Evolutionary conservation across 2,113 vertebrate genomes (phyloP), one percentile per base, ranked within the genome.

Genomic region (Alosa alosa): DNA sequence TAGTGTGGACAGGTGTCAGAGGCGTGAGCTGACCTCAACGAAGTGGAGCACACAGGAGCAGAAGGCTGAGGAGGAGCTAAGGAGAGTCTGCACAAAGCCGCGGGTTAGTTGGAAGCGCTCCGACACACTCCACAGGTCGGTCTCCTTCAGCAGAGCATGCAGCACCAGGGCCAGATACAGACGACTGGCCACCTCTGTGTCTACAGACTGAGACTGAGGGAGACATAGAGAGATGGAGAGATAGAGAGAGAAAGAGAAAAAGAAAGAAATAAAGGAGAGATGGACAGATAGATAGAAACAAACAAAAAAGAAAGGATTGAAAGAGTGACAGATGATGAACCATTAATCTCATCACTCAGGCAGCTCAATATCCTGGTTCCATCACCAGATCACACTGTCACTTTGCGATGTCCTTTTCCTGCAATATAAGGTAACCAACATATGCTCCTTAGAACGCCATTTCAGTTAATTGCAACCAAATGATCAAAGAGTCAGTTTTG

Each of bases 11-110:
- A 18, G 41, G 41, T 47, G 46, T 20, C 39, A 41, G 18, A 22
- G 15, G 4, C 9, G 3, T 72, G 46, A 81, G 36, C 81, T 49
- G 94, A 99, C 98, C 98, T 99, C 95, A 1, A 97, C 97, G 92
- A 99, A 99, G 92, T 96, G 98, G 45, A 98, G 92, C 83, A 99
- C 96, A 4, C 96, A 98, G 64, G 96, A 97, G 78, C 96, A 95
- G 88, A 99, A 99, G 0, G 97, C 95, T 0, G 98, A 97, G 15
- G 98, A 91, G 1, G 97, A 97, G 84, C 31, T 95, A 17, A 99
- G 96, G 45, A 99, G 95, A 1, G 86, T 96, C 88, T 99, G 98
- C 47, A 98, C 84, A 36, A 97, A 97, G 83, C 98, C 98, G 64
- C 98, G 94, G 46, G 95, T 95, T 92, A 98, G 87, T 68, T 96